Evolutionary conservation across 2,888 invertebrate species (phyloP), one percentile per base, ranked within the genome.

Genomic region (Temnothorax ravouxi): DNA sequence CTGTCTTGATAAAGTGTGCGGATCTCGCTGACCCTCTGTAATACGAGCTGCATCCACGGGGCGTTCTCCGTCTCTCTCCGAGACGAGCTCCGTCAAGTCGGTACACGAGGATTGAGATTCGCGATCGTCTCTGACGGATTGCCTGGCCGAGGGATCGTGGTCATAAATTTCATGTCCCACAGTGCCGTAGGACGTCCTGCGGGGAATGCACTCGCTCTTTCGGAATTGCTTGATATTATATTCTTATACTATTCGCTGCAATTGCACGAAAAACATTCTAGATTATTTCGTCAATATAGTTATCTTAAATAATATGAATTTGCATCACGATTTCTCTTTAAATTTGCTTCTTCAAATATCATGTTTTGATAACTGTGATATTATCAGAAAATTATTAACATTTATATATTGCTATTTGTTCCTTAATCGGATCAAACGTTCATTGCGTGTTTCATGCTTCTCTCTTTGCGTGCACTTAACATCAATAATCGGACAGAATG

Each of bases 91-190:
- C 59, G 86, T 87, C 86, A 85, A 69, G 87, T 84, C 86, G 81
- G 79, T 82, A 61, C 77, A 56, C 80, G 71, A 52, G 84, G 86
- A 90, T 89, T 89, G 88, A 88, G 90, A 90, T 90, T 88, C 90
- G 91, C 91, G 89, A 91, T 90, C 91, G 87, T 86, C 84, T 84
- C 88, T 88, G 90, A 90, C 88, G 91, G 88, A 91, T 91, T 83
- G 88, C 80, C 87, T 80, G 86, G 84, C 76, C 85, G 88, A 85
- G 85, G 79, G 85, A 88, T 87, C 84, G 89, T 89, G 90, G 85
- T 86, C 87, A 87, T 91, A 91, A 91, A 91, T 91, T 91, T 88
- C 59, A 84, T 86, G 83, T 79, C 87, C n/a, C 85, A 71, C 85
- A 71, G 67, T 84, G 85, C 83, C 72, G 85, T 62, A 9, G 62